Evolutionary conservation across 64 coral and sea anemone species (phyloP).

Genomic region (Pocillopora verrucosa): DNA sequence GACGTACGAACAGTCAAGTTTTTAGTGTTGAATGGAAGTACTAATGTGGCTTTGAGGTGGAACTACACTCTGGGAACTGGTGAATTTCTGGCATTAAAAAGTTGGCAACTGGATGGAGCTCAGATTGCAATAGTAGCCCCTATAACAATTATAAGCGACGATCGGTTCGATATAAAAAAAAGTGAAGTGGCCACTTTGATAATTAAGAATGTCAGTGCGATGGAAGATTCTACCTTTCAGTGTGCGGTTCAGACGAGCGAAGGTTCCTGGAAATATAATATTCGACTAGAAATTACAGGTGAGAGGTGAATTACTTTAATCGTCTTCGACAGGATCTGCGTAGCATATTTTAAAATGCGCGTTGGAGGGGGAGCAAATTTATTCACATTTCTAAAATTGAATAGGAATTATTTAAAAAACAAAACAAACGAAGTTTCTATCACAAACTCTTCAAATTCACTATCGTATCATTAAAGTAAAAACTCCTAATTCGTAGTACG

Average conservation of each 20-base stretch:
- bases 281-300: not conserved
- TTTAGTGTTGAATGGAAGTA: not conserved
- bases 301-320: too few species aligned
- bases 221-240: not conserved
- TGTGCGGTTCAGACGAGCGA: not conserved
- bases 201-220: not conserved
- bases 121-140: not conserved
- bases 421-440: too few species aligned
- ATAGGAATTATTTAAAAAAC: too few species aligned
- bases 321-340: too few species aligned
- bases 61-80: not conserved
- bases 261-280: not conserved
- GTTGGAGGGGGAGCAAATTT: too few species aligned
- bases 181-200: slow-evolving; percentile 1
- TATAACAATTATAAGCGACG: not conserved
- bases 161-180: not conserved
- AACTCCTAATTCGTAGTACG: too few species aligned
- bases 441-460: too few species aligned
- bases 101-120: not conserved
- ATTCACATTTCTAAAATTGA: too few species aligned
- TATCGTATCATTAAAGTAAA: too few species aligned
- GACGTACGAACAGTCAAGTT: not conserved
- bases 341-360: too few species aligned
- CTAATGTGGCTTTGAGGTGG: not conserved
- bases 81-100: not conserved